Base-by-base conservation (phyloP, 2,888 invertebrate species). In the Ectropis crepuscularia region DNA sequence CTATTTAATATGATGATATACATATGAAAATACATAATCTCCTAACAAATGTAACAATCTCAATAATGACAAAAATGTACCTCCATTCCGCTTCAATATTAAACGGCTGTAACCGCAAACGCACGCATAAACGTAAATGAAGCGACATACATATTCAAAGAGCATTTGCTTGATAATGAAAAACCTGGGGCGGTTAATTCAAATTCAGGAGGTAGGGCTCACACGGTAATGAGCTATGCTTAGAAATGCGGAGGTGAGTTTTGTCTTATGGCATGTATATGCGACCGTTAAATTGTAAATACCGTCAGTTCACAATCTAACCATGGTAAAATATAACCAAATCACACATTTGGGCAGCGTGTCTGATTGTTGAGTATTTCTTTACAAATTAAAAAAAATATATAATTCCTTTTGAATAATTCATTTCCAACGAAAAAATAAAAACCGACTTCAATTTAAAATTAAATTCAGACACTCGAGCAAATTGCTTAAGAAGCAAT, bases 121-220 rank as follows among this genome's bases (percentile, higher is more conserved):
- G 72, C 69, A 74, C 72, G 68, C 71, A 76, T 76, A 74, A 73
- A 78, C 57, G 81, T 79, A 80, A 77, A 77, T 71, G 75, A 74
- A 73, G 74, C 69, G 68, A 72, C 76, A 86, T 88, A 84, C 83
- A 86, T 86, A 87, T 88, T 83, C 85, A 87, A 72, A 74, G 54
- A 75, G 78, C 77, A 76, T 83, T 79, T 71, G 73, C 78, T 74
- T 69, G 66, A 75, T 84, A 84, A 87, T 85, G 86, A 87, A 88
- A 87, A 85, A 82, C 75, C 78, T 61, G 69, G 73, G 71, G 77
- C 74, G 74, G 76, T 79, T 81, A 74, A 83, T 85, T 82, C 78
- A 82, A 83, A 87, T 83, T 81, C 79, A 61, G 48, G 53, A 64
- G 64, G 55, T 49, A 54, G 51, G 45, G 48, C 48, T 58, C 54